phyloP scores from a whole-genome alignment of 2,113 vertebrate species.

The Ceuthmochares aereus region DNA sequence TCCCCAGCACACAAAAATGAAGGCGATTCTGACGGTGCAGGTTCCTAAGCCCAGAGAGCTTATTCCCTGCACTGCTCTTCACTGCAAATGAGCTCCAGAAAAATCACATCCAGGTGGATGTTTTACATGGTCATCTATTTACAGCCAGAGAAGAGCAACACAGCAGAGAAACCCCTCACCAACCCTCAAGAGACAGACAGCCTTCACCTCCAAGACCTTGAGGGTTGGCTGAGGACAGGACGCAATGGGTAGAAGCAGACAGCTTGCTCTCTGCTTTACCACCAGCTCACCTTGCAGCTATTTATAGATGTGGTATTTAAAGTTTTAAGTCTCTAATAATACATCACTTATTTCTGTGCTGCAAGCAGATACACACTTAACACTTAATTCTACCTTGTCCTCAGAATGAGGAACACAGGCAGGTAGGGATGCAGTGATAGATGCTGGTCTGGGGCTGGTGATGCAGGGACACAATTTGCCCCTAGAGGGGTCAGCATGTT shows the following conservation, averaged over 20 bases:
- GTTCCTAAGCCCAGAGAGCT: not conserved
- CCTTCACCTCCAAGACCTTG: not conserved
- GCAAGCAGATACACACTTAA: not conserved
- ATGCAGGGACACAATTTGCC: not conserved
- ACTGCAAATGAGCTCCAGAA: not conserved
- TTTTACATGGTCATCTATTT: rapidly evolving
- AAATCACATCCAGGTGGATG: not conserved
- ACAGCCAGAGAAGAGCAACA: not conserved
- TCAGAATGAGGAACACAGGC: not conserved
- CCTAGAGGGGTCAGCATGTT: not conserved
- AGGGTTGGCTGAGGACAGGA: not conserved
- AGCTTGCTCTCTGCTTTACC: not conserved
- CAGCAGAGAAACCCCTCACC: not conserved
- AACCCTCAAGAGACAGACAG: not conserved
- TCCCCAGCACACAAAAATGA: not conserved
- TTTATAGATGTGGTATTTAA: not conserved
- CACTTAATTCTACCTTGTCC: not conserved
- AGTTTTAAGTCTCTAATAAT: not conserved
- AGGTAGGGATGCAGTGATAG: not conserved
- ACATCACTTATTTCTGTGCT: not conserved
- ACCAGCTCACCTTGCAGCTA: not conserved
- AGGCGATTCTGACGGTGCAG: rapidly evolving
- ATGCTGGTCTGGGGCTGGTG: not conserved
- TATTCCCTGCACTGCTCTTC: rapidly evolving
- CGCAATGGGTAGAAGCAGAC: not conserved